Evolutionary conservation across 2,797 vertebrate genomes (phyloP).

Genomic region (Fringilla coelebs): DNA sequence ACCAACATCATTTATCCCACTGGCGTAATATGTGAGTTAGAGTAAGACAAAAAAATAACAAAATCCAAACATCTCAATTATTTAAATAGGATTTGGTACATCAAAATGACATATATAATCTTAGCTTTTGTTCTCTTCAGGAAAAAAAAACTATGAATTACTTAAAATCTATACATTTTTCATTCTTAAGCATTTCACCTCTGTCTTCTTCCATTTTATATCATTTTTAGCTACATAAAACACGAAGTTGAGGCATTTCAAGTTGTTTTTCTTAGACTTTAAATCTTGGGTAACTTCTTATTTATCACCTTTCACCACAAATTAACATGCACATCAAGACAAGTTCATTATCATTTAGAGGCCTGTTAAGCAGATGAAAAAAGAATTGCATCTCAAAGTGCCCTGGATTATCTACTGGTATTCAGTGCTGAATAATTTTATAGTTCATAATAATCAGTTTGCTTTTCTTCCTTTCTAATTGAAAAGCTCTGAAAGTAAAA

Average conservation of each 20-base stretch:
- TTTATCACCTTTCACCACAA: slow-evolving; percentile 48
- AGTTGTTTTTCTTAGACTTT: slow-evolving; percentile 24
- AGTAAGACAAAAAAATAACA: slow-evolving; percentile 63
- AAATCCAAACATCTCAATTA: slow-evolving; percentile 65
- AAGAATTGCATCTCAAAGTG: background rate
- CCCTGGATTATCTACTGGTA: background rate
- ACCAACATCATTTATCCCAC: slow-evolving; percentile 41
- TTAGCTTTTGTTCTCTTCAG: slow-evolving; percentile 57
- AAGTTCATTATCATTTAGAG: slow-evolving; percentile 31
- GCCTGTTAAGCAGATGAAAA: background rate
- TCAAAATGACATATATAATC: slow-evolving; percentile 63
- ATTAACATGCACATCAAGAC: slow-evolving; percentile 55
- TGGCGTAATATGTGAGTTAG: slow-evolving; percentile 39
- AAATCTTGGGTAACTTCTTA: slow-evolving; percentile 15
- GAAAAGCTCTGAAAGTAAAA: background rate
- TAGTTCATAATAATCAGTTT: background rate
- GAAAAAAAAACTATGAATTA: slow-evolving; percentile 32
- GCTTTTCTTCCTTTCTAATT: background rate
- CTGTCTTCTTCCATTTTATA: slow-evolving; percentile 48
- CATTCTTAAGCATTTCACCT: slow-evolving; percentile 60
- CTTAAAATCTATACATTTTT: slow-evolving; percentile 61
- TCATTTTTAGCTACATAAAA: slow-evolving; percentile 48
- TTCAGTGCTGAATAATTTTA: background rate
- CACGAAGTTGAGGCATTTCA: slow-evolving; percentile 18
- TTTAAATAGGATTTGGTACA: slow-evolving; percentile 72